Conservation (phyloP, 1,140 invertebrate genomes). For the Drosophila pruinosa region DNA sequence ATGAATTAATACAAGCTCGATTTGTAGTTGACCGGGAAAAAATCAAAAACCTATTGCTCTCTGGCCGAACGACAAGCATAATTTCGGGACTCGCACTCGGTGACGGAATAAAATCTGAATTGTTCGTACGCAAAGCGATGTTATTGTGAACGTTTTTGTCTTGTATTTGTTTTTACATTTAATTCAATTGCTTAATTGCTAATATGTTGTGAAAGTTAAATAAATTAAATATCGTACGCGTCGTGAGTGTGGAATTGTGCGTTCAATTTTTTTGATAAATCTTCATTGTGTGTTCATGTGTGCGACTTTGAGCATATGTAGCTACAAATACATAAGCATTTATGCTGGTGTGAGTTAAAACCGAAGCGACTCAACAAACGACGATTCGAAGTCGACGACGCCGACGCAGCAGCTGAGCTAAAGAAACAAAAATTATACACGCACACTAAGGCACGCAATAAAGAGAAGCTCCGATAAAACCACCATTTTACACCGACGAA, state of each 20-base stretch:
- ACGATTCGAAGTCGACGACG: slow-evolving; percentile 38
- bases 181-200: slow-evolving; percentile 35
- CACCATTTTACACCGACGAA: slow-evolving; percentile 54
- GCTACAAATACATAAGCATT: slow-evolving; percentile 26
- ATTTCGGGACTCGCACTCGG: slow-evolving; percentile 23
- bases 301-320: slow-evolving; percentile 33
- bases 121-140: slow-evolving; percentile 12
- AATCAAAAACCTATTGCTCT: slow-evolving; percentile 46
- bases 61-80: slow-evolving; percentile 8
- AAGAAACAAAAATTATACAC: slow-evolving; percentile 29
- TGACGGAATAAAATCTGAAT: slow-evolving; percentile 21
- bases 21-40: slow-evolving; percentile 61
- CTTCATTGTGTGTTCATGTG: slow-evolving; percentile 47
- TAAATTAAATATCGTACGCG: slow-evolving; percentile 44
- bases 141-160: not conserved
- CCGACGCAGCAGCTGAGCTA: slow-evolving; percentile 40
- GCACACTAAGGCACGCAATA: slow-evolving; percentile 32
- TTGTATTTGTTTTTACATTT: slow-evolving; percentile 16
- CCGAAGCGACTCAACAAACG: slow-evolving; percentile 39
- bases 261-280: slow-evolving; percentile 48
- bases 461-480: slow-evolving; percentile 57
- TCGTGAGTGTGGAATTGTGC: slow-evolving; percentile 37
- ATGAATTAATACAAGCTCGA: slow-evolving; percentile 10
- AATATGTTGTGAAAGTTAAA: slow-evolving; percentile 51
- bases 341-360: slow-evolving; percentile 22